Percentiles rank a stretch among this genome's conserved stretches.
Evolutionary conservation across 2,888 invertebrate species (phyloP).

Genomic region (Melikaiella ostensackeni): DNA sequence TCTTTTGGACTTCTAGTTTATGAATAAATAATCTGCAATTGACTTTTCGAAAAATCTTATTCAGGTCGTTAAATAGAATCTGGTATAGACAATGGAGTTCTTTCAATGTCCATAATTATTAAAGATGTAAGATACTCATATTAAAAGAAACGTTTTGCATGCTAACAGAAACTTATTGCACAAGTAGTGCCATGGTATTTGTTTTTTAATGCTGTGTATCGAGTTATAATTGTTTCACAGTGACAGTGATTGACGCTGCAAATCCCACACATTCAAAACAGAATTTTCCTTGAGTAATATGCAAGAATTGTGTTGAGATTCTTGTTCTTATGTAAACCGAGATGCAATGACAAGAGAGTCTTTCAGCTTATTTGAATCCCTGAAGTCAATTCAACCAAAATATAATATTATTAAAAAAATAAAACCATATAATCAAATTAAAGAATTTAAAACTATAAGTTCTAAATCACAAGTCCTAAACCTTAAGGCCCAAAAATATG

Average conservation of each 20-base stretch:
- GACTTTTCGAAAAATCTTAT: no score
- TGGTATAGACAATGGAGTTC: neutral
- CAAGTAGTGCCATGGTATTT: neutral
- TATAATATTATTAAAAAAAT: neutral
- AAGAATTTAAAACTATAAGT: neutral
- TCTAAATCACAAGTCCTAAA: no score
- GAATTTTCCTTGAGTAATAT: constrained; percentile 26
- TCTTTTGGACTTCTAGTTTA: neutral
- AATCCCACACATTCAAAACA: constrained; percentile 4
- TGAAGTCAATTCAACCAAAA: neutral
- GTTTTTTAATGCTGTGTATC: neutral
- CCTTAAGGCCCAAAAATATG: no score
- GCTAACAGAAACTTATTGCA: neutral
- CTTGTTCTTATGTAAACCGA: constrained; percentile 20
- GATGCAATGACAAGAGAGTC: constrained; percentile 1
- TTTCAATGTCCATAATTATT: neutral
- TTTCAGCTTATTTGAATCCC: neutral
- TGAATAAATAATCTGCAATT: neutral
- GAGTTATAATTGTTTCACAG: neutral
- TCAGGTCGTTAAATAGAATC: no score
- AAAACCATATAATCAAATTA: neutral
- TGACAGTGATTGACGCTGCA: neutral
- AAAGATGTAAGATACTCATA: neutral
- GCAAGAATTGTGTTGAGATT: constrained; percentile 8
- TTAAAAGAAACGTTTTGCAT: neutral